These are phyloP conservation scores for Phenganax marumi DNA, from an alignment of 92 coral and sea anemone species.

Conservation along the genomic window DNA sequence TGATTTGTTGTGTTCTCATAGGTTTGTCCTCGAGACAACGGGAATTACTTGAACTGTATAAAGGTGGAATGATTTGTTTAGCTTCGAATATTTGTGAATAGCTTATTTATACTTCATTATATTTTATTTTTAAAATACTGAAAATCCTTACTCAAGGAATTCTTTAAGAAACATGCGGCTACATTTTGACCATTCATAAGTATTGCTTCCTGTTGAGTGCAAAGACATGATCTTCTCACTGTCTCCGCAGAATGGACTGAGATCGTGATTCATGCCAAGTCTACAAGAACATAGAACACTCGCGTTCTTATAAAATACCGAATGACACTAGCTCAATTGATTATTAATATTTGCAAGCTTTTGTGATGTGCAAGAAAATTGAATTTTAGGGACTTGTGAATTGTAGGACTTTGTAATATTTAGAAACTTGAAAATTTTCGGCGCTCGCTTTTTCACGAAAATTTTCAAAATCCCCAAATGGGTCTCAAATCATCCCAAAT, in stretches of 20 bases:
- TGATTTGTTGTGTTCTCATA: slow-evolving; percentile 71
- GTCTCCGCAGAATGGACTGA: slow-evolving; percentile 65
- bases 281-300: slow-evolving; percentile 38
- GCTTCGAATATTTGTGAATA: not conserved
- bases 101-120: too few relatives aligned
- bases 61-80: too few relatives aligned
- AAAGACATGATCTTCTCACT: slow-evolving; percentile 86
- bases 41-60: slow-evolving; percentile 75
- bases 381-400: too few relatives aligned
- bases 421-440: too few relatives aligned
- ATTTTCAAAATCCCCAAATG: too few relatives aligned
- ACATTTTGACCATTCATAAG: slow-evolving; percentile 89
- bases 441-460: too few relatives aligned
- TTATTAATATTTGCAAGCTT: too few relatives aligned
- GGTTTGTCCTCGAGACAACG: slow-evolving; percentile 90
- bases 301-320: not conserved
- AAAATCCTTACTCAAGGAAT: slow-evolving; percentile 66
- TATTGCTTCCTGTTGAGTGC: slow-evolving; percentile 73
- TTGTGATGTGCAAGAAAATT: too few relatives aligned
- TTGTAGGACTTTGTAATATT: too few relatives aligned
- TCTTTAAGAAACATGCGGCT: slow-evolving; percentile 85
- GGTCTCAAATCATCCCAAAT: too few relatives aligned
- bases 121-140: too few relatives aligned
- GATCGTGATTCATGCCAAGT: slow-evolving; percentile 96
- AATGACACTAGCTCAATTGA: too few relatives aligned